Evolutionary conservation across 2,888 invertebrate species (phyloP), one percentile per base, ranked within the genome.

Genomic region (Rhingia rostrata): DNA sequence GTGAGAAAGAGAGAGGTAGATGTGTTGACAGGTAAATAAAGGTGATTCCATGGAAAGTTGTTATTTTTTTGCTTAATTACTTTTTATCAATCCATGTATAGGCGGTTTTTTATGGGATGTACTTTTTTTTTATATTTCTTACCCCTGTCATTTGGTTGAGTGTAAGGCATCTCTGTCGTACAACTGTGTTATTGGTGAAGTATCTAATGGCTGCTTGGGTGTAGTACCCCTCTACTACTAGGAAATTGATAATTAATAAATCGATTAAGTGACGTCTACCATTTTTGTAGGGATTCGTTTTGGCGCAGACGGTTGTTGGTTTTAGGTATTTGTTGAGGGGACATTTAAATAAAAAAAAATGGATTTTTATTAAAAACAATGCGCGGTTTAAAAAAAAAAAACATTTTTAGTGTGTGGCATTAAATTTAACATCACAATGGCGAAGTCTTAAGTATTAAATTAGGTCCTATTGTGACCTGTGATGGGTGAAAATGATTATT

Each of bases 191-290:
- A 22, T 51, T 58, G 32, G 54, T 73, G 12, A 33, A 51, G 61
- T 41, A 67, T 14, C 56, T 72, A 83, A 78, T 69, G 67, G 83
- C 58, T 74, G 73, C 73, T 58, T 37, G 30, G 33, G 49, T 63
- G 53, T 33, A 12, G 53, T 41, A 53, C 51, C 53, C 14, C 73
- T 56, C 45, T 56, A 45, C 45, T 67, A 63, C 61, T 47, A 3
- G 53, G 53, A 67, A 72, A 82, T 77, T 72, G 60, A 77, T 77
- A 66, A 72, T 72, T 72, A 77, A 56, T 3, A 35, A 60, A 14
- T 72, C 54, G 72, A 83, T 72, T 66, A 39, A 61, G 39, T 72
- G 82, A 83, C 61, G 67, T 83, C 78, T 73, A 45, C 78, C 82
- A 83, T 83, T 83, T 82, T 75, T 82, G 22, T 53, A 32, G 30